These are phyloP conservation scores for Sthenelais limicola DNA, from an alignment of 2,888 invertebrate genomes.

Conservation along the genomic window DNA sequence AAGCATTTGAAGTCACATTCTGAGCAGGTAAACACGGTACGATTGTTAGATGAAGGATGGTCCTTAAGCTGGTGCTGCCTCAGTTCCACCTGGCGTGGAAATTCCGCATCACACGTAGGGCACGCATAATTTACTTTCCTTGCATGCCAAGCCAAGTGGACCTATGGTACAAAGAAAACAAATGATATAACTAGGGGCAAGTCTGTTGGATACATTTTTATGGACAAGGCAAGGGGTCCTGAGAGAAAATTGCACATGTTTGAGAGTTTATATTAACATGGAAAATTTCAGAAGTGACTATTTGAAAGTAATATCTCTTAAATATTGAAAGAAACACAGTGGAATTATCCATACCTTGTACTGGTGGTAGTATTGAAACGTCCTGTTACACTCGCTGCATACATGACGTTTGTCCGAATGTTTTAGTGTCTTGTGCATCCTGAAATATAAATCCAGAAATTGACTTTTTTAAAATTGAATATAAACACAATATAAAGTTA, in stretches of 20 bases:
- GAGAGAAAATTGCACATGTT: too few relatives aligned
- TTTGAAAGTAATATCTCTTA: not conserved
- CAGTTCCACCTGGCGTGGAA: constrained; percentile 46
- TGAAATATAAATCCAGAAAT: not conserved
- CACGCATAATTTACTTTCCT: constrained; percentile 45
- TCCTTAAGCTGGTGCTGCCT: constrained; percentile 43
- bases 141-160: constrained; percentile 47
- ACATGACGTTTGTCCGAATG: constrained; percentile 49
- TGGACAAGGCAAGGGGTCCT: too few relatives aligned
- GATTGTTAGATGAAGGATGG: constrained; percentile 25
- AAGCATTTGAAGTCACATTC: constrained; percentile 43
- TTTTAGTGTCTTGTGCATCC: constrained; percentile 38
- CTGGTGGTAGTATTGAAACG: constrained; percentile 48
- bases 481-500: not conserved
- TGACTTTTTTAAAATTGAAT: not conserved
- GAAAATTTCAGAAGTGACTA: too few relatives aligned
- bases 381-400: constrained; percentile 50
- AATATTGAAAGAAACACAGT: constrained; percentile 39
- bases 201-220: too few relatives aligned
- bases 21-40: constrained; percentile 27
- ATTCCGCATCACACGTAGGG: constrained; percentile 46
- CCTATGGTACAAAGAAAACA: too few relatives aligned
- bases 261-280: too few relatives aligned
- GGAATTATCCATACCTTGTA: constrained; percentile 41
- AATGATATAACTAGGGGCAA: too few relatives aligned